Evolutionary conservation across 2,113 vertebrate genomes (phyloP).

Genomic region (Gasterosteus aculeatus): DNA sequence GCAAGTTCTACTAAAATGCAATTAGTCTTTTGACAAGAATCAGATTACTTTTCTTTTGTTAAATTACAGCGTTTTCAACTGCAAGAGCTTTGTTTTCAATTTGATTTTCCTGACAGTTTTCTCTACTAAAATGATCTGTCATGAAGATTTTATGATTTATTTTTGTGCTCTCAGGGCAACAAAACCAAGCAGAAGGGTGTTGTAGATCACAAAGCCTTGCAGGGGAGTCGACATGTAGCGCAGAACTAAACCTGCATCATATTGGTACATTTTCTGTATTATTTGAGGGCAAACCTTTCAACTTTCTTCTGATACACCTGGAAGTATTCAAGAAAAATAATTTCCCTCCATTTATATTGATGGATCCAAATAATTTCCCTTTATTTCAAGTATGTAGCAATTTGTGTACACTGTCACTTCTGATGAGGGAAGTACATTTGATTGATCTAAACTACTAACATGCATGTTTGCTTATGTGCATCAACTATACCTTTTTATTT

Average conservation of each 20-base stretch:
- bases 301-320: not conserved
- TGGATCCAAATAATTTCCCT: not conserved
- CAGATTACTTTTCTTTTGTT: not conserved
- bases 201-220: not conserved
- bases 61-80: not conserved
- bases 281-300: not conserved
- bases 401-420: not conserved
- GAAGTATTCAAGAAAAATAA: not conserved
- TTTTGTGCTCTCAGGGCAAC: not conserved
- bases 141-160: not conserved
- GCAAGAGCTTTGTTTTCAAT: not conserved
- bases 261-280: not conserved
- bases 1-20: not conserved
- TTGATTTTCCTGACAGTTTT: not conserved
- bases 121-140: not conserved
- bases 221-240: not conserved
- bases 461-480: not conserved
- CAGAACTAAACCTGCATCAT: not conserved
- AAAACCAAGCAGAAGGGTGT: not conserved
- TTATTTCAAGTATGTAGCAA: not conserved
- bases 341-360: not conserved
- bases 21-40: not conserved
- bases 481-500: not conserved
- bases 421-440: not conserved
- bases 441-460: not conserved